A percentile compares a stretch with the other conserved stretches of the same genome.
These are phyloP conservation scores for Ceratotherium simum DNA, from an alignment of 2,113 vertebrate genomes.

Conservation along the genomic window DNA sequence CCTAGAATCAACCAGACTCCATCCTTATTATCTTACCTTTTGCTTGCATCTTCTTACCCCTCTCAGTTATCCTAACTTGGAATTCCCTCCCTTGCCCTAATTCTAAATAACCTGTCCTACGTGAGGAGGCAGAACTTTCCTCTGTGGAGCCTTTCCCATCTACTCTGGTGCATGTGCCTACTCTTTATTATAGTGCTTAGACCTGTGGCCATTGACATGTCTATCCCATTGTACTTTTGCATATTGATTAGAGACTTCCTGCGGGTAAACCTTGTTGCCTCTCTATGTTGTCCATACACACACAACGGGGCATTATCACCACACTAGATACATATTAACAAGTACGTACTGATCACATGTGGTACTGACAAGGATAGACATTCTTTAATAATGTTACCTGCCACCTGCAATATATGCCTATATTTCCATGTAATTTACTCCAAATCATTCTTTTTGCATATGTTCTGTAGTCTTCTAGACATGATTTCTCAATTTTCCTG, in stretches of 20 bases:
- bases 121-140: background rate
- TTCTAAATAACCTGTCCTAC: background rate
- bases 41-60: background rate
- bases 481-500: slow-evolving; percentile 23
- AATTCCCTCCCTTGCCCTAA: background rate
- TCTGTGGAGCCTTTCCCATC: background rate
- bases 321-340: background rate
- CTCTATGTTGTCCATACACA: background rate
- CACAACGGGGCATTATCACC: background rate
- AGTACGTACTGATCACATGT: background rate
- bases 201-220: background rate
- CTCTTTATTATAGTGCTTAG: background rate
- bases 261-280: background rate
- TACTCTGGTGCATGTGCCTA: rapidly evolving
- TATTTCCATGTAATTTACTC: background rate
- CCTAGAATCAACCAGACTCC: background rate
- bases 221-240: background rate
- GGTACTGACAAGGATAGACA: background rate
- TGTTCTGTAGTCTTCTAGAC: background rate
- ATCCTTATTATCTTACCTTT: background rate
- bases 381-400: background rate
- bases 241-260: background rate
- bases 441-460: background rate
- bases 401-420: background rate
- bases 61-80: background rate